phyloP scores from a whole-genome alignment of 2,113 vertebrate species.

The Protobothrops mucrosquamatus region DNA sequence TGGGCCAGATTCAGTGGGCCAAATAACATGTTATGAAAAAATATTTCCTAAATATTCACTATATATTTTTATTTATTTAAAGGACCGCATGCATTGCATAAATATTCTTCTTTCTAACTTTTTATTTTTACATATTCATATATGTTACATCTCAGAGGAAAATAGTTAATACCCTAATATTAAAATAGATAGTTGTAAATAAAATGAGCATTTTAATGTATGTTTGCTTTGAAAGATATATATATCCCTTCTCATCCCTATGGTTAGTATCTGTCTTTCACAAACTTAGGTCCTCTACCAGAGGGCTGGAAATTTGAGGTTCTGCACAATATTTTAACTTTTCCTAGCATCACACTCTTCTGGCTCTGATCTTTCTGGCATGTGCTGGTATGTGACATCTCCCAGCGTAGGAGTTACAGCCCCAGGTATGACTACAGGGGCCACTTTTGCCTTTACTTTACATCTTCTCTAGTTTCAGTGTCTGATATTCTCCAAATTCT shows the following conservation, averaged over 20 bases:
- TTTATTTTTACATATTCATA: constrained; percentile 34
- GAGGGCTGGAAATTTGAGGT: neutral
- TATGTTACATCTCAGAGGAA: constrained; percentile 42
- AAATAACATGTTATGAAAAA: neutral
- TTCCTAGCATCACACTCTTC: neutral
- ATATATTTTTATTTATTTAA: constrained; percentile 42
- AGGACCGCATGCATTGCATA: constrained; percentile 49
- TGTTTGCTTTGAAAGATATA: neutral
- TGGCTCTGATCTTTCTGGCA: neutral
- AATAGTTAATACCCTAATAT: constrained; percentile 46
- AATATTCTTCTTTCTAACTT: constrained; percentile 25
- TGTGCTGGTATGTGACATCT: neutral
- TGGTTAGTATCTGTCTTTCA: neutral
- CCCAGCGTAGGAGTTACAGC: neutral
- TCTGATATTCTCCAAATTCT: neutral
- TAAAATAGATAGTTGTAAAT: constrained; percentile 46
- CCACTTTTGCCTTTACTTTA: neutral
- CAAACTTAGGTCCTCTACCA: neutral
- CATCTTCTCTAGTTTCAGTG: neutral
- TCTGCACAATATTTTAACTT: neutral
- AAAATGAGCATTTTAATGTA: neutral
- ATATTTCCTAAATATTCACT: neutral
- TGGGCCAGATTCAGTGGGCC: neutral
- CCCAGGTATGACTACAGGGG: neutral
- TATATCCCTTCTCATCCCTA: too few species aligned